Evolutionary conservation across 2,888 invertebrate species (phyloP), one percentile per base, ranked within the genome.

Genomic region (Watsonalla binaria): DNA sequence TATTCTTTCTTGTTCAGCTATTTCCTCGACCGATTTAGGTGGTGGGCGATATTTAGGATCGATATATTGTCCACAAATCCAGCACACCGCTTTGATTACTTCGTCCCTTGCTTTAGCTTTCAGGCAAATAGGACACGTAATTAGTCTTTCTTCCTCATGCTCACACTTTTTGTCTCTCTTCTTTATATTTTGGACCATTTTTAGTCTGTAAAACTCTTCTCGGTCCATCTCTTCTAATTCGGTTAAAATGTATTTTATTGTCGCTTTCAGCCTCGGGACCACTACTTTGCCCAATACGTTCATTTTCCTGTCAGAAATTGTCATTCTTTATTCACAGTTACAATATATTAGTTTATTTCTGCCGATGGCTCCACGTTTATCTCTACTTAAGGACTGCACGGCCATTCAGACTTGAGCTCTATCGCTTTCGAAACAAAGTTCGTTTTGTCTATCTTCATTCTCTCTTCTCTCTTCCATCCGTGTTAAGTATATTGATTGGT

Each of bases 201-300:
- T 78, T 0, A 76, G 47, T 61, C 78, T 66, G 48, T 63, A 78
- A 39, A 74, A 74, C 6, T 78, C 72, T 47, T 79, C 76, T 61
- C 79, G 70, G 0, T 61, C 72, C 6, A 60, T 49, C 54, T 80
- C 79, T 55, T 78, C 76, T 14, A 80, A 42, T 56, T 72, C 70
- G 11, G 59, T 54, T 8, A 61, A 46, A 45, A 79, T 78, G 45
- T 79, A 80, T 6, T 45, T 52, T 37, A 75, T 64, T 0, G 73
- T 76, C 2, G 61, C 58, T 33, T 60, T 54, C 5, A 71, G 69
- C 62, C 64, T 72, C 6, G 78, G 78, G 53, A 78, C 67, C 5
- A 78, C 67, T n/a, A 76, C 59, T 62, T 71, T 76, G 11, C 56
- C 59, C 51, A 81, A 61, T 35, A 78, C 72, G 56, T 79, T 77